Evolutionary conservation across 2,797 vertebrate genomes (phyloP).

Genomic region (Darevskia nairensis): DNA sequence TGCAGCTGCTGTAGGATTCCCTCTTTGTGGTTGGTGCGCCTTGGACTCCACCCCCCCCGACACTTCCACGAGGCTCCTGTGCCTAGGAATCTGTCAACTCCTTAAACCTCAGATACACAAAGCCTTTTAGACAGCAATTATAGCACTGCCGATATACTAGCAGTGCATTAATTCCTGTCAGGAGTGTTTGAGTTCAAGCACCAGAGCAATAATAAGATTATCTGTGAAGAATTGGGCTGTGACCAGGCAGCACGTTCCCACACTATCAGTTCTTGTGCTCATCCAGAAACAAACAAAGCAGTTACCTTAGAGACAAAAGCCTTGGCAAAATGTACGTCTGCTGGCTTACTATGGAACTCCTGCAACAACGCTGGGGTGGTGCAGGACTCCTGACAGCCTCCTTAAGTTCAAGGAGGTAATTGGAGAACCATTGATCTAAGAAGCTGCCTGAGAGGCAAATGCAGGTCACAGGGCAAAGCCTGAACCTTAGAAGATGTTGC

Average conservation of each 20-base stretch:
- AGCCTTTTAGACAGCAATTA: slow-evolving; percentile 5
- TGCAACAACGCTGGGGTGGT: background rate
- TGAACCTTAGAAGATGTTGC: background rate
- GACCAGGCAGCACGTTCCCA: slow-evolving; percentile 4
- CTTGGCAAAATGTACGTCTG: too few species aligned
- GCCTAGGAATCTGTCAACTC: background rate
- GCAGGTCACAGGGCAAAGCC: background rate
- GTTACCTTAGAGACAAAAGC: background rate
- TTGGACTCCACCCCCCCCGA: background rate
- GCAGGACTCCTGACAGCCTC: background rate
- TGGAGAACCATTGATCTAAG: background rate
- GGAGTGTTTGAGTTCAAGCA: slow-evolving; percentile 1
- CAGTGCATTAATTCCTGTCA: slow-evolving; percentile 20
- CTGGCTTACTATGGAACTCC: background rate
- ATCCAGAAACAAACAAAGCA: slow-evolving; percentile 12
- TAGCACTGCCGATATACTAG: background rate
- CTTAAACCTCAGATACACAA: background rate
- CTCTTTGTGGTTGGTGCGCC: background rate
- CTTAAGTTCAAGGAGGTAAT: background rate
- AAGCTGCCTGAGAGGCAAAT: background rate
- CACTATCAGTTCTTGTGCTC: background rate
- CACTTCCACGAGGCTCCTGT: background rate
- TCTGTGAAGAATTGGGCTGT: slow-evolving; percentile 14
- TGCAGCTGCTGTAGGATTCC: too few species aligned
- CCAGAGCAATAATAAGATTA: slow-evolving; percentile 19